These are phyloP conservation scores for Gortyna flavago DNA, from an alignment of 2,888 invertebrate genomes.

Conservation along the genomic window DNA sequence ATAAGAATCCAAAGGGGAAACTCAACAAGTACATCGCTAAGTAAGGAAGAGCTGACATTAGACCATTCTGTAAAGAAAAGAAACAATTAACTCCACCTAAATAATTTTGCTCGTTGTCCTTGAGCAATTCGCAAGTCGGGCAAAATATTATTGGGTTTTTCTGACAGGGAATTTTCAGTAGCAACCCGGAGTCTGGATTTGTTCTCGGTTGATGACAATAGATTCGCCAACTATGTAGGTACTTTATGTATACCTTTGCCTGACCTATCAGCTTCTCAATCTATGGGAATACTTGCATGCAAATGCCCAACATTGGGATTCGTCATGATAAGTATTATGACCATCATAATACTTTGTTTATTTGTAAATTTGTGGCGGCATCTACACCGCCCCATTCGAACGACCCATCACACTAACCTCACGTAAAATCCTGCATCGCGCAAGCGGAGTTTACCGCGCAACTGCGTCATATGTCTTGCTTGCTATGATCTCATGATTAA, in stretches of 20 bases:
- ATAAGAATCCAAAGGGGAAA: slow-evolving; percentile 82
- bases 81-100: not conserved
- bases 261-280: not conserved
- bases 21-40: slow-evolving; percentile 92
- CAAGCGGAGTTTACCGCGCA: too few species aligned
- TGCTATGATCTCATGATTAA: not conserved
- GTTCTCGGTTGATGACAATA: not conserved
- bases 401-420: too few species aligned
- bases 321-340: not conserved
- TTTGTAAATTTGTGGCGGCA: too few species aligned
- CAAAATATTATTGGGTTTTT: not conserved
- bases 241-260: not conserved
- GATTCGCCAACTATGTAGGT: not conserved
- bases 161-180: not conserved
- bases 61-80: slow-evolving; percentile 89
- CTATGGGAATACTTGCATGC: not conserved
- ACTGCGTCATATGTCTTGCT: not conserved
- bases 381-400: too few species aligned
- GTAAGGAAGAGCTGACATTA: slow-evolving; percentile 93
- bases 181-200: not conserved
- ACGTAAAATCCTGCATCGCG: too few species aligned
- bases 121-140: not conserved
- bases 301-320: not conserved
- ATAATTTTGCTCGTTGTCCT: not conserved
- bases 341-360: too few species aligned